phyloP scores from a whole-genome alignment of 2,797 vertebrate genomes.

The Eospalax fontanierii region DNA sequence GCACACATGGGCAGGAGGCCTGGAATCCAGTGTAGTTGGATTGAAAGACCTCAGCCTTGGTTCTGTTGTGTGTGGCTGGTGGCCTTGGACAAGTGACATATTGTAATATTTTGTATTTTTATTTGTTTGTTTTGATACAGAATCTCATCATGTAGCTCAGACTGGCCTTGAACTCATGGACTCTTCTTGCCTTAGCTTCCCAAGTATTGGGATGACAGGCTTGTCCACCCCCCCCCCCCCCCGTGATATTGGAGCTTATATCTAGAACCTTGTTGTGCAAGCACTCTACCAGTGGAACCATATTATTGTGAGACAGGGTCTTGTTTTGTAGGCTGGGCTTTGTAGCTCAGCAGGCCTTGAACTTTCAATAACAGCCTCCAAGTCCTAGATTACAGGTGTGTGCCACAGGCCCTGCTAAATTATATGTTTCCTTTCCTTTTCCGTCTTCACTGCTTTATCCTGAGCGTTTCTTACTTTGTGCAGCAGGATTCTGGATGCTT shows the following conservation, averaged over 20 bases:
- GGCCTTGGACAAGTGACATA: neutral
- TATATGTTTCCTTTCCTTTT: neutral
- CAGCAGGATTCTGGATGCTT: neutral
- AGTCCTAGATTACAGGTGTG: neutral
- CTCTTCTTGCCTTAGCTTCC: neutral
- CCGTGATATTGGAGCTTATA: no score
- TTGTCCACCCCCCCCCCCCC: no score
- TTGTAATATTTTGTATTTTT: neutral
- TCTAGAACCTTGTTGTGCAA: no score
- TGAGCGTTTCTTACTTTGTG: neutral
- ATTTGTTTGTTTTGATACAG: neutral
- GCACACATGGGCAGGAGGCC: neutral
- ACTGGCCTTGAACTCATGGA: neutral
- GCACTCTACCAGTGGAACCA: neutral
- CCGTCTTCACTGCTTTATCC: rapidly evolving
- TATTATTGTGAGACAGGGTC: neutral
- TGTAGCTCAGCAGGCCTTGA: no score
- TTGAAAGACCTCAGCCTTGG: neutral
- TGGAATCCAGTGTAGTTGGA: rapidly evolving
- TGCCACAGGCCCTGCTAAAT: neutral
- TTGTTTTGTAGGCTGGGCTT: neutral
- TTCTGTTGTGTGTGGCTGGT: neutral
- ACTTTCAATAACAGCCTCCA: neutral
- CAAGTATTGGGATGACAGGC: neutral
- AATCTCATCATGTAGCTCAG: neutral